Evolutionary conservation across 2,797 vertebrate species (phyloP), one percentile per base, ranked within the genome.

Genomic region (Lepilemur septentrionalis): DNA sequence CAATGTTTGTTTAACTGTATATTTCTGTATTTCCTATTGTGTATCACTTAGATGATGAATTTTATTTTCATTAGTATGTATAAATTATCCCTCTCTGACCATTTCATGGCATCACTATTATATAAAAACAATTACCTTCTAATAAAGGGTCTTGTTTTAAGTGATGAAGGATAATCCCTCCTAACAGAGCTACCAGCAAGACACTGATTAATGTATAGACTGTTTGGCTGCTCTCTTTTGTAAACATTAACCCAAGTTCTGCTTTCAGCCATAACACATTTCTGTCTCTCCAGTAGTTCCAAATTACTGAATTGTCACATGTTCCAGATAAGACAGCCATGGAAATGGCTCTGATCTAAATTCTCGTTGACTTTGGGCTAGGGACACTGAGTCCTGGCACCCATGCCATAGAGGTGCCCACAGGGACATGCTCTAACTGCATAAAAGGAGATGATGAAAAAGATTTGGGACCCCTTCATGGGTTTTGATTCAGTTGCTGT

Each of bases 91-190:
- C 4, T 65, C 20, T 81, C 22, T 50, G 52, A 67, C n/a, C 15
- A 57, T 88, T 93, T 96, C 61, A 78, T 22, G 30, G 52, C 8
- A 38, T 83, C 20, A 9, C 32, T 89, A 32, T 87, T 63, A 22
- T 41, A 95, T 43, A 78, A 87, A 69, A 93, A 94, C 55, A 88
- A 55, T 30, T 11, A 17, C 87, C 82, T 87, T 72, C 67, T 67
- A 92, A 75, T 67, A 70, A 89, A 55, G 61, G 41, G 13, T 41
- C 65, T 93, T 92, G 57, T 35, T 86, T 89, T 63, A 73, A n/a
- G n/a, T 57, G 50, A 91, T 18, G 2, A 55, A 76, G 6, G 50
- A 38, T 12, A 85, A 35, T 20, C 25, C 25, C 70, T 89, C 65
- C 30, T 88, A 65, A 82, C 30, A 94, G 80, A 83, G 52, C 32